Evolutionary conservation across 2,113 vertebrate species (phyloP).

Genomic region (Ailurus styani): DNA sequence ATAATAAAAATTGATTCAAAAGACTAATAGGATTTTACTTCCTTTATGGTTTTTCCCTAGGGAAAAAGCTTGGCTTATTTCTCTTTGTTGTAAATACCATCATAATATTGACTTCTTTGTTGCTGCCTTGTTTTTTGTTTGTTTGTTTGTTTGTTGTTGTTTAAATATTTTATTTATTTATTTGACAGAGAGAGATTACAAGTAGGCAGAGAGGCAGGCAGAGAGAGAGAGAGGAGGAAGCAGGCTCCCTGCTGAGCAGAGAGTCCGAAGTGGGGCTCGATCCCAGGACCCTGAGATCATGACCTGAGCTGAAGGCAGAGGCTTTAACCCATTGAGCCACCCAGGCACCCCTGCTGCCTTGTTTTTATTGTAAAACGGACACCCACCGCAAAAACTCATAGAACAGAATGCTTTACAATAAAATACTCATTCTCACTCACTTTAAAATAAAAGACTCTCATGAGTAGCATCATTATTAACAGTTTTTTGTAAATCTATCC

Average conservation of each 20-base stretch:
- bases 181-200: no score
- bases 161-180: no score
- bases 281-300: no score
- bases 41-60: background rate
- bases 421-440: background rate
- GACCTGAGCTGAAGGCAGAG: no score
- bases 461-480: background rate
- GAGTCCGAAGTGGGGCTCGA: no score
- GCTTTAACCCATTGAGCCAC: no score
- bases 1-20: constrained; percentile 26
- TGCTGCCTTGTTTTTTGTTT: background rate
- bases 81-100: background rate
- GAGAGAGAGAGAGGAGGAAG: no score
- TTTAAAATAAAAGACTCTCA: background rate
- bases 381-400: background rate
- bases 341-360: no score
- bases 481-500: background rate
- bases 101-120: constrained; percentile 9
- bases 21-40: constrained; percentile 9
- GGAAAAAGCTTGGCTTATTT: background rate
- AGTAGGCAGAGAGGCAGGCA: no score
- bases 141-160: no score
- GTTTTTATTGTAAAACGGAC: constrained; percentile 24
- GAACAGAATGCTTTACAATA: background rate
- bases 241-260: no score